phyloP scores from a whole-genome alignment of 2,113 vertebrate genomes.

The Ceratotherium simum region DNA sequence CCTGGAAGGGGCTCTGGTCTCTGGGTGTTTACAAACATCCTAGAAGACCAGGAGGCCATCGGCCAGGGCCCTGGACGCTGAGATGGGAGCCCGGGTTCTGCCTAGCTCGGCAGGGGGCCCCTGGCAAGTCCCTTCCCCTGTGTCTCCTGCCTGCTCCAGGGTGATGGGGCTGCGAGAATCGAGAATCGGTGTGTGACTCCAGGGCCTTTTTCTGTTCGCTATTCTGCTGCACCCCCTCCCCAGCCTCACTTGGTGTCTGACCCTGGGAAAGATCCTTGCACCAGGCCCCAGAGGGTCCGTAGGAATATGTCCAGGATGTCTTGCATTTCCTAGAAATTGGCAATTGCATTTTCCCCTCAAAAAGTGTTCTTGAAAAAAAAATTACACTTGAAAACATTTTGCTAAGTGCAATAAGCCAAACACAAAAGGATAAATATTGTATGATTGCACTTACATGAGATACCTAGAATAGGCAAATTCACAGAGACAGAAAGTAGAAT shows the following conservation, averaged over 20 bases:
- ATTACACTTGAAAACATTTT: not conserved
- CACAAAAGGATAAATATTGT: not conserved
- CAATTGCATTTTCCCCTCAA: not conserved
- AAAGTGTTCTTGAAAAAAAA: not conserved
- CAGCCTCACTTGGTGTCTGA: not conserved
- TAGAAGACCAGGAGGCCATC: not conserved
- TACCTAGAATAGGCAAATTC: not conserved
- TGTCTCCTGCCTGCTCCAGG: not conserved
- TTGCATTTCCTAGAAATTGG: not conserved
- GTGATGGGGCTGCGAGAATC: not conserved
- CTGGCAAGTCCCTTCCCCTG: not conserved
- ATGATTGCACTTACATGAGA: not conserved
- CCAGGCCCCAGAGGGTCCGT: not conserved
- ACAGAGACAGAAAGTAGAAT: not conserved
- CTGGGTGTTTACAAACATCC: conserved; percentile 13
- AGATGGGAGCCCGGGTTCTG: not conserved
- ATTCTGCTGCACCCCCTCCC: not conserved
- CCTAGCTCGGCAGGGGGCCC: not conserved
- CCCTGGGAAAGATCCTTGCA: not conserved
- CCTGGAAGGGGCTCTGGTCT: conserved; percentile 53
- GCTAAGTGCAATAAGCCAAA: not conserved
- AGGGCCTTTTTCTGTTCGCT: not conserved
- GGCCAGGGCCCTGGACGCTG: not conserved
- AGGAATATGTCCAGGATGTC: not conserved
- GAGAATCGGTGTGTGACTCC: not conserved